Base-by-base conservation (phyloP, 2,888 invertebrate genomes). In the Apoderus coryli region DNA sequence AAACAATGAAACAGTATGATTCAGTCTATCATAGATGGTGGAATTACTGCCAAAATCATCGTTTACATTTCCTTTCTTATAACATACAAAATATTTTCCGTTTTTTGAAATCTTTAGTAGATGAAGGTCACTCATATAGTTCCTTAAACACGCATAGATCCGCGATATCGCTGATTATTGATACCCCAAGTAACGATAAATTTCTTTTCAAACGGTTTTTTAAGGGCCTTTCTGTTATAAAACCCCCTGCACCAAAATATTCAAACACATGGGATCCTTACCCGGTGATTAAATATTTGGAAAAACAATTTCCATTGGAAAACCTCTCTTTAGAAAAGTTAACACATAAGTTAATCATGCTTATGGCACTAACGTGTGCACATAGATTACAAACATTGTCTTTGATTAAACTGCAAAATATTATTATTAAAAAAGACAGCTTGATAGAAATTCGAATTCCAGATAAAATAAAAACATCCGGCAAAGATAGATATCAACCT, bases 221-320 rank as follows among this genome's bases (percentile, higher is more conserved):
- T 10, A 44, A 34, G 27, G 39, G 40, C 2, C 32, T 43, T 3
- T 39, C 22, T n/a, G 39, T 35, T 10, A 16, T 40, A 27, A 40
- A 37, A 29, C 43, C 42, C 13, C 25, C 27, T 16, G 27, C 16
- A 32, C 38, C 41, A 6, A 37, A 32, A 32, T 43, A 49, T 34
- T 33, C 43, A 22, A 7, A 9, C 9, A 46, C 36, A 1, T 50
- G 49, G 47, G 42, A 52, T 27, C 44, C 46, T 4, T n/a, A 19
- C 10, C 16, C 27, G 10, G 34, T 39, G 11, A 14, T 39, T 7
- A 7, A 14, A 10, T 38, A 28, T 16, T 11, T 38, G 22, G 25
- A 23, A 13, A 28, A 7, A 19, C 27, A 16, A 35, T n/a, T n/a
- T n/a, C n/a, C n/a, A n/a, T n/a, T n/a, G n/a, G 22, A 19, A n/a